Evolutionary conservation across 1,140 invertebrate species (phyloP).

Genomic region (Drosophila ohnishii): DNA sequence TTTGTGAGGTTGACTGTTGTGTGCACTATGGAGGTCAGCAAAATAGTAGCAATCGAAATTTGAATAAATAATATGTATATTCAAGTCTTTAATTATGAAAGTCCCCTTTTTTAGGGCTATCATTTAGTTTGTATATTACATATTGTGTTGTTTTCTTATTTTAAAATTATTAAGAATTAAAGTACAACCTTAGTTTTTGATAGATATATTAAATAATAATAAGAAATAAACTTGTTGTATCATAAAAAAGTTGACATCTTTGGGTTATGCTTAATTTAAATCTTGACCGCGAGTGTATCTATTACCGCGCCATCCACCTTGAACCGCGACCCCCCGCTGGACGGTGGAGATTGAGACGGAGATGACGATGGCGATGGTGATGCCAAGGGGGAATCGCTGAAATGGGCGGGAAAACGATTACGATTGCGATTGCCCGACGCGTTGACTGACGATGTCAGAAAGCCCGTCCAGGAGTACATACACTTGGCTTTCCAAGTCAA

Average conservation of each 20-base stretch:
- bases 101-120: neutral
- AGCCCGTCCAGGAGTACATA: neutral
- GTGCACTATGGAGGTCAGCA: neutral
- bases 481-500: neutral
- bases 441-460: constrained; percentile 20
- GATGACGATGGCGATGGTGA: neutral
- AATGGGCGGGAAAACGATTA: constrained; percentile 19
- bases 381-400: constrained; percentile 10
- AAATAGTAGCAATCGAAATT: neutral
- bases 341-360: neutral
- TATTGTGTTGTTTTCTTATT: neutral
- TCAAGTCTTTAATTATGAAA: neutral
- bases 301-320: constrained; percentile 9
- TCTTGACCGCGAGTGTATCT: constrained; percentile 6
- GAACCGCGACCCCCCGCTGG: constrained; percentile 10
- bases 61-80: neutral
- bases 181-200: neutral
- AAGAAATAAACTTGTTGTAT: no score
- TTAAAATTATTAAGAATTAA: neutral
- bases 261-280: neutral
- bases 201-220: no score
- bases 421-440: constrained; percentile 12
- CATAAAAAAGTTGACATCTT: neutral
- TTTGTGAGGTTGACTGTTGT: neutral
- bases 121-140: neutral